Conservation (phyloP, 2,113 vertebrate genomes). For the Bambusicola thoracicus region DNA sequence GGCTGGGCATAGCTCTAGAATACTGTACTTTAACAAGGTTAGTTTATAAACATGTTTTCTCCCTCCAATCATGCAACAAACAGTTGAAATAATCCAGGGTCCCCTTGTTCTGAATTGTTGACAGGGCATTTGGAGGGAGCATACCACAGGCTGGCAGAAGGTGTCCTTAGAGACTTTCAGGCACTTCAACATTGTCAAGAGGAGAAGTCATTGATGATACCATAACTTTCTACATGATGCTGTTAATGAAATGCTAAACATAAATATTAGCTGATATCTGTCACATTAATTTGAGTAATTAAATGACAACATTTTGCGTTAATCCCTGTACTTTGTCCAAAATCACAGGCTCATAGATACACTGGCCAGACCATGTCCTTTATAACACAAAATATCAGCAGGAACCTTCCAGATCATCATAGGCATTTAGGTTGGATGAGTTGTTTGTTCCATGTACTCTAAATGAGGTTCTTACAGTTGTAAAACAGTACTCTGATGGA, state of each 20-base stretch:
- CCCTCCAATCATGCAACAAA: background rate
- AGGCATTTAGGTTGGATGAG: accelerated
- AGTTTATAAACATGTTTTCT: background rate
- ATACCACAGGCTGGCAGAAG: background rate
- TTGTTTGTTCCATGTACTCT: background rate
- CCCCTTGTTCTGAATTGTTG: background rate
- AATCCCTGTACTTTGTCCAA: background rate
- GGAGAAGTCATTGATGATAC: background rate
- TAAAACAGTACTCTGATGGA: background rate
- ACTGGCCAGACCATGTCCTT: accelerated
- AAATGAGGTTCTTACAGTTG: background rate
- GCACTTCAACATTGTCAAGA: background rate
- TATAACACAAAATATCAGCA: background rate
- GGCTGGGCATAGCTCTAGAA: background rate
- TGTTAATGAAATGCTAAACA: background rate
- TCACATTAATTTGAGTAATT: background rate
- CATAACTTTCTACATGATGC: background rate
- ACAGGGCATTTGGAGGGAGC: background rate
- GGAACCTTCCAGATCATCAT: accelerated
- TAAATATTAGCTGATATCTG: background rate
- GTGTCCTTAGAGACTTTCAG: background rate
- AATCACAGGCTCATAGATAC: background rate
- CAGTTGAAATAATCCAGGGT: background rate
- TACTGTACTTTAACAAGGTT: background rate
- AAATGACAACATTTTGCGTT: background rate